Conservation (phyloP, 2,797 vertebrate species). For the Coreius guichenoti region DNA sequence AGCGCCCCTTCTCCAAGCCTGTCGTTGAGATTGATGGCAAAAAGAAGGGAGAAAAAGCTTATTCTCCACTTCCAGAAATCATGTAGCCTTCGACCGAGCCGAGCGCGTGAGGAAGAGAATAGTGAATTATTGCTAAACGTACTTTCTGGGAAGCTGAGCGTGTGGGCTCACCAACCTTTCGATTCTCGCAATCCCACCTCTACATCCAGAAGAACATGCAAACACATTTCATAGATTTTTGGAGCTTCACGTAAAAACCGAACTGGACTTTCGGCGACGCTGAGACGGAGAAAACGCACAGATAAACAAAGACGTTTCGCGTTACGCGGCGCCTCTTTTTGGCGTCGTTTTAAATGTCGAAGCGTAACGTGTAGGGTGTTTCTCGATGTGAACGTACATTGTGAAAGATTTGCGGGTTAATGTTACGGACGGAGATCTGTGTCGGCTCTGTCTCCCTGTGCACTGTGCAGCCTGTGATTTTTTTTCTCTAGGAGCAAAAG, state of each 20-base stretch:
- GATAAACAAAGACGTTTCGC: conserved; percentile 48
- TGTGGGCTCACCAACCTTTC: conserved; percentile 86
- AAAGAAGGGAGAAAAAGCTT: conserved; percentile 70
- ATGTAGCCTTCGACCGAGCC: conserved; percentile 55
- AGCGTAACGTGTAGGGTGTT: conserved; percentile 3
- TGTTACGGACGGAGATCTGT: conserved; percentile 36
- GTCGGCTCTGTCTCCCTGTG: conserved; percentile 16
- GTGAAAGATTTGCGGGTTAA: conserved; percentile 40
- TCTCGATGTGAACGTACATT: conserved; percentile 11
- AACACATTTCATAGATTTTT: conserved; percentile 91
- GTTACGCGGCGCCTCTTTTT: conserved; percentile 14
- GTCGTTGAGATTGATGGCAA: conserved; percentile 65
- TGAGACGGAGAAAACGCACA: conserved; percentile 42
- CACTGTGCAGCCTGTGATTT: conserved; percentile 52
- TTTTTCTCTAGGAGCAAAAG: conserved; percentile 63
- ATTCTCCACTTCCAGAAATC: conserved; percentile 69
- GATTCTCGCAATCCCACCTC: conserved; percentile 89
- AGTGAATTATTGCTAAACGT: conserved; percentile 74
- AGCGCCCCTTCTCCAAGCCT: conserved; percentile 68
- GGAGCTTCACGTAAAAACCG: conserved; percentile 91
- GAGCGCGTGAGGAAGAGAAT: conserved; percentile 58
- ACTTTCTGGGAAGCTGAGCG: conserved; percentile 84
- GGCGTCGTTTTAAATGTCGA: background rate
- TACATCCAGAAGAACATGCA: conserved; percentile 93
- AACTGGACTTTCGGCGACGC: conserved; percentile 82